Evolutionary conservation across 2,797 vertebrate species (phyloP).

Genomic region (Danio aesculapii): DNA sequence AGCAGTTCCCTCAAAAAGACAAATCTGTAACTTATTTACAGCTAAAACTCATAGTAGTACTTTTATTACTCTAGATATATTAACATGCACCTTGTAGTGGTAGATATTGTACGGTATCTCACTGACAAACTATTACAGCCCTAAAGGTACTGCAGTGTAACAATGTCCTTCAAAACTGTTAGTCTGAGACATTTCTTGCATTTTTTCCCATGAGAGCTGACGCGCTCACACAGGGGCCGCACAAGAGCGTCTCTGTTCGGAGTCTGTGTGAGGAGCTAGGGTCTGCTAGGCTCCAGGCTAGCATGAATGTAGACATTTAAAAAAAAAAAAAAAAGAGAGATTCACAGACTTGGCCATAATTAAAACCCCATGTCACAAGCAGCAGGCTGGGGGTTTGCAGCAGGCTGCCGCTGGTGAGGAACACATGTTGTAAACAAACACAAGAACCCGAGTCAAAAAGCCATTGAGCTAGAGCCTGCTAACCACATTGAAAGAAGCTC

Average conservation of each 20-base stretch:
- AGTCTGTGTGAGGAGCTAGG: conserved; percentile 65
- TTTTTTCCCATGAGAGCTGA: conserved; percentile 71
- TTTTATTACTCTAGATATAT: neutral
- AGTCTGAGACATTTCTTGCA: conserved; percentile 64
- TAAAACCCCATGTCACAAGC: conserved; percentile 68
- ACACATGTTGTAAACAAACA: conserved; percentile 72
- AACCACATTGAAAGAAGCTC: conserved; percentile 53
- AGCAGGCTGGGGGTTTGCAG: conserved; percentile 63
- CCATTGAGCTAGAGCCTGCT: conserved; percentile 29
- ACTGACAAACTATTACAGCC: neutral
- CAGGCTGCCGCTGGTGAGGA: conserved; percentile 60
- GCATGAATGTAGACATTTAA: conserved; percentile 80
- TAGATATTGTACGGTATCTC: neutral
- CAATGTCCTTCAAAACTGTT: conserved; percentile 65
- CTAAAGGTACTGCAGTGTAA: neutral
- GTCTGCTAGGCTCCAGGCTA: conserved; percentile 69
- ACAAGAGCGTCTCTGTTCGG: conserved; percentile 79
- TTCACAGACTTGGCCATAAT: conserved; percentile 64
- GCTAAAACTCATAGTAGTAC: neutral
- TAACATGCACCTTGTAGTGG: neutral
- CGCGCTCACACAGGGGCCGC: conserved; percentile 66
- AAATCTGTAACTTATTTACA: neutral
- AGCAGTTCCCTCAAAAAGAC: neutral
- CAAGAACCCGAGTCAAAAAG: conserved; percentile 33
- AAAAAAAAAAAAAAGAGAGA: conserved; percentile 65